Conservation (phyloP, 2,888 invertebrate genomes). For the Noctua fimbriata region DNA sequence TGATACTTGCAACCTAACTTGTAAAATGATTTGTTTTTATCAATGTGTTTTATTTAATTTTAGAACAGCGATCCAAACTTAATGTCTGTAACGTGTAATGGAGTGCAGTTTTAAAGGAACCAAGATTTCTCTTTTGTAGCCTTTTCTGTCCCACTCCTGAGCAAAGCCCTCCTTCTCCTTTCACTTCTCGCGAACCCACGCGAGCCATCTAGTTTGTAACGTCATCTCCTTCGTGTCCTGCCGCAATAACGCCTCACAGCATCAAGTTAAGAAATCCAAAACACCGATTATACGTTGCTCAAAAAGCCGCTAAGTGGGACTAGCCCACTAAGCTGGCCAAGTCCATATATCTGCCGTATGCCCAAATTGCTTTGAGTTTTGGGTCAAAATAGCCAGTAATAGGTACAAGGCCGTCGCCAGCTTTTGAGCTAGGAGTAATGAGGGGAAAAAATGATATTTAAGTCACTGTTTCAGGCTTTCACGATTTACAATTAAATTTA, state of each 20-base stretch:
- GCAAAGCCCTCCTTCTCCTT: background rate
- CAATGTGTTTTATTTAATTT: background rate
- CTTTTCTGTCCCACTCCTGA: background rate
- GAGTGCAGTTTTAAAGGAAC: no score
- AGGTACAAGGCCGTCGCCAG: no score
- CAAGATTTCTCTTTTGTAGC: background rate
- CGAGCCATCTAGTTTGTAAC: background rate
- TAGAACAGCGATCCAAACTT: background rate
- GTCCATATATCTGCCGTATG: background rate
- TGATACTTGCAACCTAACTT: constrained; percentile 2
- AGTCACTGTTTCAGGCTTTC: no score
- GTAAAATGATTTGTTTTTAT: background rate
- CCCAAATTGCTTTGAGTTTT: background rate
- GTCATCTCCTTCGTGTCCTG: background rate
- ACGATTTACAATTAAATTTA: no score
- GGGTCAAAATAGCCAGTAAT: background rate
- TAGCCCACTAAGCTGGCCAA: background rate
- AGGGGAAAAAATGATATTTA: no score
- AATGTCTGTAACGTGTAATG: background rate
- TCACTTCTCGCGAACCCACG: background rate
- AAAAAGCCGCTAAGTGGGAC: background rate
- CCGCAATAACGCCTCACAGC: no score
- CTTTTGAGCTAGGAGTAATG: no score
- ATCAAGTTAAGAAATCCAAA: no score
- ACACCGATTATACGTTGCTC: background rate